Base-by-base conservation (phyloP, 2,888 invertebrate genomes). In the Cordilura impudica region DNA sequence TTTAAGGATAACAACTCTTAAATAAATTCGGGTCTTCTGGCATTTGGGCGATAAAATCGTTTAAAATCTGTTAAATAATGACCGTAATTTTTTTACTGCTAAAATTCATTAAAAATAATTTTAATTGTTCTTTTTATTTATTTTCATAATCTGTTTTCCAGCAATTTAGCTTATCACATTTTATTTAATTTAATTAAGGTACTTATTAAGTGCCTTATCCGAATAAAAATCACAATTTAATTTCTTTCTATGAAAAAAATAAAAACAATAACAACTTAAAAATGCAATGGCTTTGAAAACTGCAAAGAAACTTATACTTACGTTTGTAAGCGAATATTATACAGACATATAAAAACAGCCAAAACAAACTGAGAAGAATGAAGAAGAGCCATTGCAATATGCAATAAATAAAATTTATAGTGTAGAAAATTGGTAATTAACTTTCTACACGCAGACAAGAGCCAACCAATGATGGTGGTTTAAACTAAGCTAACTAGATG, bases 341-440 rank as follows among this genome's bases (percentile, higher is more conserved):
- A n/a, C n/a, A n/a, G n/a, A n/a, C n/a, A n/a, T 43, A 35, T 18
- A 16, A 31, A 65, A 65, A 29, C 4, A 35, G 31, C 69, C 43
- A 45, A 47, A 72, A 14, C 35, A 51, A 31, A 16, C 31, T 51
- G n/a, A n/a, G n/a, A n/a, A n/a, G n/a, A n/a, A 39, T 51, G n/a
- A 21, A 39, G 31, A 53, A 67, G 2, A 72, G 56, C 56, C 76
- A 76, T 76, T 78, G 78, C 82, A 83, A 83, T 82, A 82, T 81
- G 81, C 78, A 83, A 85, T 83, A 84, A 84, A 83, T 83, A 81
- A 84, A 87, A 84, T 84, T 86, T 86, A 87, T 85, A 83, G 85
- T 75, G 83, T 83, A 83, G 85, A 84, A 87, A 87, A 87, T 86
- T 84, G 85, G 83, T 84, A 85, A 85, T 84, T 83, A 84, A 82